Evolutionary conservation across 2,797 vertebrate species (phyloP), one percentile per base, ranked within the genome.

Genomic region (Synanceia verrucosa): DNA sequence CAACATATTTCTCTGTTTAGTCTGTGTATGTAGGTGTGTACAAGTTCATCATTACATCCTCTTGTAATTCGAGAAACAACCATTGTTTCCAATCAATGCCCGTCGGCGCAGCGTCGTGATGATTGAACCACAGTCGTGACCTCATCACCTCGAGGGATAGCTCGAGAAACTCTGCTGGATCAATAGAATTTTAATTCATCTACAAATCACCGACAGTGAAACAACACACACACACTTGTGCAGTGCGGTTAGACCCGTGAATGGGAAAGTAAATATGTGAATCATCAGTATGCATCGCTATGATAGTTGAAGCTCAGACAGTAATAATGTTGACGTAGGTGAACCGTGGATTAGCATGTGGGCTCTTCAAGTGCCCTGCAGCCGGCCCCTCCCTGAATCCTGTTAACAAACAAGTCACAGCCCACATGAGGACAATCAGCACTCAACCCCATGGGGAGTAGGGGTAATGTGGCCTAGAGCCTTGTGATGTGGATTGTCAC

Each of bases 401-500:
- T 66, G 78, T 89, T 81, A 87, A 72, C 57, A 69, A 76, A 76
- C 68, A 84, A 58, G 67, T 48, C 64, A 74, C 50, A 57, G 50
- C 62, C 58, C 79, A 23, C 52, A 53, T 60, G 51, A 71, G 76
- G 83, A 78, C 76, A 74, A 73, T 76, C 80, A 78, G 53, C 4
- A 4, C 60, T 74, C 41, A 58, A 62, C 59, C 70, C 70, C 59
- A 43, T 57, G 74, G 75, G 79, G 85, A 68, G 59, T 3, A 61
- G 33, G 41, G 66, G 55, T 72, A 84, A 79, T 64, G 65, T 83
- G 81, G 87, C 64, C 65, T 65, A 33, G 55, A 67, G 72, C 65
- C 81, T 64, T 86, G 79, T 86, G 85, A 87, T 84, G 81, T 78
- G 75, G 72, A 84, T 75, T 82, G 83, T 79, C 85, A 86, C 82